Evolutionary conservation across 2,113 vertebrate species (phyloP).

Genomic region (Ochotona princeps): DNA sequence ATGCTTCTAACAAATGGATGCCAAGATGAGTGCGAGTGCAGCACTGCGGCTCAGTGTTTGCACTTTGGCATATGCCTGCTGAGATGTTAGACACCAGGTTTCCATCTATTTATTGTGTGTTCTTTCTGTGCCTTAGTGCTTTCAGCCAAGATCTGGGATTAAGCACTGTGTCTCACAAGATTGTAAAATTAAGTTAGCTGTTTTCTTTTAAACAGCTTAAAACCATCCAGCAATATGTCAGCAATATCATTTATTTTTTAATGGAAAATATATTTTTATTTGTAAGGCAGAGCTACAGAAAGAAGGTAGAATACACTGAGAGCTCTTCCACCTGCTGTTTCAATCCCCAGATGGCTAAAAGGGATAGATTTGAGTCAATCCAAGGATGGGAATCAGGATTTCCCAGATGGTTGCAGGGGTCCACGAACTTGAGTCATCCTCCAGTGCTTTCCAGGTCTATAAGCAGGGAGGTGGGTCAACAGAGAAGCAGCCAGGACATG

Average conservation of each 20-base stretch:
- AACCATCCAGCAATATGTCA: not conserved
- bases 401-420: no score
- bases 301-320: no score
- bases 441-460: no score
- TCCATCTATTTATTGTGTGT: not conserved
- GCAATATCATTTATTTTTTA: not conserved
- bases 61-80: not conserved
- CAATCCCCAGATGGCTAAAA: no score
- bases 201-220: not conserved
- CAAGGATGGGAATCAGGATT: no score
- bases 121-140: not conserved
- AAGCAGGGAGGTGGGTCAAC: no score
- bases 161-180: not conserved
- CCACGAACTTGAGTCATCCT: no score
- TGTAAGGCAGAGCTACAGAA: no score
- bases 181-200: not conserved
- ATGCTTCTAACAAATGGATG: not conserved
- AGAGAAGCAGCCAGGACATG: no score
- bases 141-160: not conserved
- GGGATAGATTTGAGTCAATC: no score
- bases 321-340: no score
- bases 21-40: fast-evolving
- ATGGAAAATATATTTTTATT: no score
- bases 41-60: fast-evolving
- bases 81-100: not conserved